Evolutionary conservation across 2,797 vertebrate species (phyloP), one percentile per base, ranked within the genome.

Genomic region (Eleutherodactylus coqui): DNA sequence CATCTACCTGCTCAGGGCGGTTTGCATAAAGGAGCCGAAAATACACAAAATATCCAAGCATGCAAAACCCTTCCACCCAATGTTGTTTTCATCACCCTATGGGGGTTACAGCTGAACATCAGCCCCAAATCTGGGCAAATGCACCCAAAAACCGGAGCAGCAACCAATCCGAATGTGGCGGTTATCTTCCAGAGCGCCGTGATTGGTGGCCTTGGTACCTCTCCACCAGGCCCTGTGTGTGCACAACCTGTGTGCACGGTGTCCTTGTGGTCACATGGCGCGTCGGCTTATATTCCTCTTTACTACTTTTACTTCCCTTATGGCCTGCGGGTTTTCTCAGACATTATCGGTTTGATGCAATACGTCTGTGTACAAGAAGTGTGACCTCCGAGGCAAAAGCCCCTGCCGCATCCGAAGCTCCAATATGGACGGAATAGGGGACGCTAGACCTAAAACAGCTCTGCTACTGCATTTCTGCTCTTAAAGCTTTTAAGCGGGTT

Each of bases 1-100:
- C 51, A 62, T 47, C 5, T 4, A 6, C 45, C 21, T 21, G 9
- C 32, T 53, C 24, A 36, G 73, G 60, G 21, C 45, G 47, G 38
- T 83, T 82, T 86, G 85, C 79, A 83, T 78, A 86, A 24, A 9
- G 11, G 45, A 53, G 11, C 73, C 17, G 21, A 47, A 75, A 69
- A 21, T 17, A 49, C 43, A 47, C 27, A 17, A 45, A 49, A 38
- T 21, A 36, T 9, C 38, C 75, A 69, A 16, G 41, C 32, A 81
- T 81, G 79, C 79, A 81, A 81, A 81, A 29, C 64, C n/a, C 11
- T 47, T 45, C 58, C 19, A 14, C 13, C 38, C 24, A 62, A 62
- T 45, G 55, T 19, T 62, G 64, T 62, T 45, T 11, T 45, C 38
- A 79, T 13, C 29, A 0, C n/a, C 9, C 10, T 13, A 0, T 1